These are phyloP conservation scores for Squalus acanthias DNA, from an alignment of 2,797 vertebrate genomes.

Conservation along the genomic window DNA sequence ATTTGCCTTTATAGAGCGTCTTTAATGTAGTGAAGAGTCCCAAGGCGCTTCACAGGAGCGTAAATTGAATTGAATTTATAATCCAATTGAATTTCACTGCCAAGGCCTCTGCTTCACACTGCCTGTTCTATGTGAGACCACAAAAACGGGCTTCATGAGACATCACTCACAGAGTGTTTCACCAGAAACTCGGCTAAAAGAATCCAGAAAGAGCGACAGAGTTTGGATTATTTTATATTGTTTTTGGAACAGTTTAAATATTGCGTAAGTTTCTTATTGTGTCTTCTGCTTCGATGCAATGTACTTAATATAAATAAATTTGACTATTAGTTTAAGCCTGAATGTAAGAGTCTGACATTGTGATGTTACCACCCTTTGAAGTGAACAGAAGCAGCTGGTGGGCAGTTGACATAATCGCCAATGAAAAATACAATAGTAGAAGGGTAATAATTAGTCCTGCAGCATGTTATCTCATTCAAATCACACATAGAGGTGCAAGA, in stretches of 20 bases:
- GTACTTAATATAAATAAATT: not conserved
- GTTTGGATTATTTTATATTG: too few species aligned
- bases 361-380: not conserved
- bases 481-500: not conserved
- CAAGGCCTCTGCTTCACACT: too few species aligned
- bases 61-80: too few species aligned
- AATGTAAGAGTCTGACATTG: not conserved
- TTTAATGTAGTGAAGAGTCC: too few species aligned
- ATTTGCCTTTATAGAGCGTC: too few species aligned
- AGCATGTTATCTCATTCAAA: not conserved
- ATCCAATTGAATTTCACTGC: too few species aligned
- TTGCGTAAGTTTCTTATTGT: not conserved
- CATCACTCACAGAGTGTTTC: too few species aligned
- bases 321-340: not conserved
- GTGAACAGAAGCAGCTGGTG: not conserved
- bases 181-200: too few species aligned
- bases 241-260: not conserved
- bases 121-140: too few species aligned
- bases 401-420: not conserved
- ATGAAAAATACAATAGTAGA: not conserved
- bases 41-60: too few species aligned
- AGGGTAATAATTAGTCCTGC: not conserved
- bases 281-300: not conserved
- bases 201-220: too few species aligned
- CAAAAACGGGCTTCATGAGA: too few species aligned